phyloP scores from a whole-genome alignment of 2,797 vertebrate species.

The Gouania willdenowi region DNA sequence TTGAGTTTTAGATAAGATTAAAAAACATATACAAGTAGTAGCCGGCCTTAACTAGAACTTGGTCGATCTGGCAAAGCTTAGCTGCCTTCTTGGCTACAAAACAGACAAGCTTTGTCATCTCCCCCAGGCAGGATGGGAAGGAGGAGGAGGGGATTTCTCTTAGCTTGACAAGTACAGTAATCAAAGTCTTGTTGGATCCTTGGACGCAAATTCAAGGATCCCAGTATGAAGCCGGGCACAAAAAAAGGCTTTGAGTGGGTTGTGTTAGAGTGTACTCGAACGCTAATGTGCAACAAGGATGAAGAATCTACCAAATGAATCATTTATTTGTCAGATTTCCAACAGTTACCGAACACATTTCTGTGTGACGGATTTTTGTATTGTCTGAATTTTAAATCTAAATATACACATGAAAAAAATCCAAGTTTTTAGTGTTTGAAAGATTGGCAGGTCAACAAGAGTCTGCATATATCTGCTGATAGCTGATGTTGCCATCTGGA shows the following conservation, averaged over 20 bases:
- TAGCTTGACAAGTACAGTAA: conserved; percentile 52
- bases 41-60: conserved; percentile 13
- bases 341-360: background rate
- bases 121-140: conserved; percentile 28
- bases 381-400: background rate
- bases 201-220: conserved; percentile 33
- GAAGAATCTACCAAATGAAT: conserved; percentile 3
- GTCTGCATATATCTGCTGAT: conserved; percentile 41
- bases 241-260: conserved; percentile 40
- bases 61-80: background rate
- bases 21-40: background rate
- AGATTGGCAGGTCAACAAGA: conserved; percentile 31
- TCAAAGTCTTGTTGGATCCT: conserved; percentile 42
- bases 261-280: conserved; percentile 8
- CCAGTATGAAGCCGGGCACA: conserved; percentile 35
- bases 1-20: background rate
- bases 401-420: background rate
- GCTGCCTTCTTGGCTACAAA: conserved; percentile 6
- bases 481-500: conserved; percentile 70
- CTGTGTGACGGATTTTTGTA: conserved; percentile 3
- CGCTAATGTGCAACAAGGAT: conserved; percentile 2
- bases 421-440: conserved; percentile 22
- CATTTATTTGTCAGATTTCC: conserved; percentile 10
- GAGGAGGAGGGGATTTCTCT: conserved; percentile 16
- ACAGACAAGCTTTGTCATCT: conserved; percentile 51